Conservation (phyloP, 2,888 invertebrate species). For the Chouioia cunea region DNA sequence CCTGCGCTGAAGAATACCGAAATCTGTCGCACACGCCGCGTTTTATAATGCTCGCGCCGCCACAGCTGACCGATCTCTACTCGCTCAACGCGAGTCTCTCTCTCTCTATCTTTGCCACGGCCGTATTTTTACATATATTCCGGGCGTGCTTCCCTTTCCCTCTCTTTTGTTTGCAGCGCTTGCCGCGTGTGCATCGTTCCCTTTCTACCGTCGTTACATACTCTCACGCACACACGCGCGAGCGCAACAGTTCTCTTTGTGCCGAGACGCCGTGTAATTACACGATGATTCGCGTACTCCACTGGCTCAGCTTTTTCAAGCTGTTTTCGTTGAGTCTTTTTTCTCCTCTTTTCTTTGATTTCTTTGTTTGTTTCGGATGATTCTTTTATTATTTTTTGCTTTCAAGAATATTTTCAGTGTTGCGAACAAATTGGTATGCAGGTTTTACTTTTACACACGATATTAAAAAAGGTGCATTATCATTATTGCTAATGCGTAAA, state of each 20-base stretch:
- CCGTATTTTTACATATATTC: constrained; percentile 24
- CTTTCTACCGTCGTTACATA: constrained; percentile 1
- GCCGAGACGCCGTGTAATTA: neutral
- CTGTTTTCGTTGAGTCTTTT: too few species aligned
- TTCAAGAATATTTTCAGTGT: too few species aligned
- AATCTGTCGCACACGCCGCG: neutral
- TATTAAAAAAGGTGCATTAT: too few species aligned
- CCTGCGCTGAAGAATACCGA: neutral
- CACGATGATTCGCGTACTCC: too few species aligned
- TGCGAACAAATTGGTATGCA: too few species aligned
- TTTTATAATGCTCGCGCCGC: constrained; percentile 30
- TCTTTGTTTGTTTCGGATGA: too few species aligned
- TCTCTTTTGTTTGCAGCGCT: neutral
- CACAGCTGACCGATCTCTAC: constrained; percentile 46
- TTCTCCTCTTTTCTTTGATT: too few species aligned
- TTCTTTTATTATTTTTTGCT: too few species aligned
- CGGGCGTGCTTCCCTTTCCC: neutral
- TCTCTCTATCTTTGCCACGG: neutral
- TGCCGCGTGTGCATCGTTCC: neutral
- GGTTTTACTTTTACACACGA: too few species aligned
- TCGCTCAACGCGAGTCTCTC: constrained; percentile 5
- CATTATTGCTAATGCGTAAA: too few species aligned
- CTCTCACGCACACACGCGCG: neutral
- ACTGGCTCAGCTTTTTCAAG: too few species aligned
- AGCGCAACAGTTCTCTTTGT: neutral